Evolutionary conservation across 2,113 vertebrate genomes (phyloP).

Genomic region (Bothrops jararaca): DNA sequence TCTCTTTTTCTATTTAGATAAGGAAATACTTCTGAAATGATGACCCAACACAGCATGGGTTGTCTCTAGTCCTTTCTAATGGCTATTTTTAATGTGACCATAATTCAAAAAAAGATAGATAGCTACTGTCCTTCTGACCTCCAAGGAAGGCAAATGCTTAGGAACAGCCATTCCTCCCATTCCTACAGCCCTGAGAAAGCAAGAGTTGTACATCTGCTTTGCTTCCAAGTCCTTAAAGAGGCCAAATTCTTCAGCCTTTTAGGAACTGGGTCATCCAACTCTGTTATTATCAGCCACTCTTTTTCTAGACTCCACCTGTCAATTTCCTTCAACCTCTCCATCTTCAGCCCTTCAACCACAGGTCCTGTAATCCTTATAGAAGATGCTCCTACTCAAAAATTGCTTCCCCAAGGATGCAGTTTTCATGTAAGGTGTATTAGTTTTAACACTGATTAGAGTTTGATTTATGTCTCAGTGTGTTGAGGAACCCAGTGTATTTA

Average conservation of each 20-base stretch:
- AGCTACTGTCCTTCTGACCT: not conserved
- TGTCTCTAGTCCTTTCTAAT: not conserved
- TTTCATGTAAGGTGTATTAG: not conserved
- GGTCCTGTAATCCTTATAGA: not conserved
- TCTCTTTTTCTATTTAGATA: not conserved
- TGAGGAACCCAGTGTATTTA: not conserved
- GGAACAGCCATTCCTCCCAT: not conserved
- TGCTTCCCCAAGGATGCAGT: not conserved
- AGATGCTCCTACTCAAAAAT: no score
- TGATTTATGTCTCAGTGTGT: not conserved
- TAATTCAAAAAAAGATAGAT: not conserved
- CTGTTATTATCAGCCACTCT: not conserved
- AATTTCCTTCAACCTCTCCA: not conserved
- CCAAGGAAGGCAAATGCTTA: not conserved
- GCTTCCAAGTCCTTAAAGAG: not conserved
- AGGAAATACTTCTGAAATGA: not conserved
- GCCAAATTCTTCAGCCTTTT: not conserved
- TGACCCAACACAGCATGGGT: not conserved
- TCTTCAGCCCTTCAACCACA: not conserved
- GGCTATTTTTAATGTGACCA: not conserved
- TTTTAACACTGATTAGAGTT: not conserved
- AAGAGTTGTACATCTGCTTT: not conserved
- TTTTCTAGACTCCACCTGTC: not conserved
- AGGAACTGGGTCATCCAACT: not conserved
- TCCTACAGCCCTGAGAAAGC: not conserved